Evolutionary conservation across 1,140 invertebrate species (phyloP), one percentile per base, ranked within the genome.

Genomic region (Macrostomum lignano): DNA sequence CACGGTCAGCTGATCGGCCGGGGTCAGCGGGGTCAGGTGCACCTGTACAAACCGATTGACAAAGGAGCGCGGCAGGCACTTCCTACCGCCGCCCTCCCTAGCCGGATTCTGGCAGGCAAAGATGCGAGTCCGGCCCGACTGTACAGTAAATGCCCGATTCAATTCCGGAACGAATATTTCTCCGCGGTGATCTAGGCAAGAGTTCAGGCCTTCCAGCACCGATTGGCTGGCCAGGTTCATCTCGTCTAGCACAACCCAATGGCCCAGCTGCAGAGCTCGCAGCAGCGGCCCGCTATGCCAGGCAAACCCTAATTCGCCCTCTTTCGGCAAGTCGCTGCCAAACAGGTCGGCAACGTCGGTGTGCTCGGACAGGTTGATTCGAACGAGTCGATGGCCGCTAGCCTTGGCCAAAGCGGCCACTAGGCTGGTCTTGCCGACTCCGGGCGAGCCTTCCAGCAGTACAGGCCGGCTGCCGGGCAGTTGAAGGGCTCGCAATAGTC

Each of bases 71-170:
- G 91, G 91, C 26, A 98, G 61, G 7, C 86, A 86, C 55, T 86
- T 71, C 40, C 91, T 64, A 1, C 74, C 81, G 2, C 86, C 82
- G 21, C 91, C 91, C 62, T 96, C 77, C 46, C 68, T 69, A n/a
- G 81, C 58, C 1, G 91, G 88, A 66, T 99, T 99, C 60, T 96
- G 88, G 52, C 84, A 94, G 7, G 73, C 88, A 58, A 99, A 98
- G 22, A 99, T 67, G 43, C 73, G 68, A 0, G 81, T 91, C 23
- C 45, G 44, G 9, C 46, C 41, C 36, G 51, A 54, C 36, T 46
- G 48, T 0, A 93, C 65, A 35, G 64, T 57, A 49, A 98, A 96
- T 0, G 70, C 74, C 50, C 68, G 70, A 23, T 72, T 73, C 1
- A 98, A 58, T 62, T 99, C 91, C 1, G 88, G 78, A 34, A 98